Evolutionary conservation across 2,113 vertebrate genomes (phyloP).

Genomic region (Sturnira hondurensis): DNA sequence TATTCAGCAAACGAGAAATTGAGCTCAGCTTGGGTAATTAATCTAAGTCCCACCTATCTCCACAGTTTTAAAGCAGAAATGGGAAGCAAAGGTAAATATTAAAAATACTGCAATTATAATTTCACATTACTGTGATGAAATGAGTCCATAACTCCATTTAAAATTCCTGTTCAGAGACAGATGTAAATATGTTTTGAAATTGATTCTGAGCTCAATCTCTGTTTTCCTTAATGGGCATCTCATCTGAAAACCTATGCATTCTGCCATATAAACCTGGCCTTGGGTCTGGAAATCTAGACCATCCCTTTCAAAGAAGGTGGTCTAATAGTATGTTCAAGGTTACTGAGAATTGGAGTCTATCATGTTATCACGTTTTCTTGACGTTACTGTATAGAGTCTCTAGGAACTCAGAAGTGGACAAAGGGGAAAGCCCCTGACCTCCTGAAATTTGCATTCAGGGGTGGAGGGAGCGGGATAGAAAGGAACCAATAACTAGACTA

Average conservation of each 20-base stretch:
- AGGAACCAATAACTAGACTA: not conserved
- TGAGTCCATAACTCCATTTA: not conserved
- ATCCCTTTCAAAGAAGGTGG: not conserved
- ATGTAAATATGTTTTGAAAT: not conserved
- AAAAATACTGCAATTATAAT: conserved; percentile 8
- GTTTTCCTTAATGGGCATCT: not conserved
- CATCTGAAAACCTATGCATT: not conserved
- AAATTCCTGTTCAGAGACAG: not conserved
- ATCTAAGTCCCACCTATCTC: conserved; percentile 47
- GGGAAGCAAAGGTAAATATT: conserved; percentile 37
- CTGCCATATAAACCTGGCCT: not conserved
- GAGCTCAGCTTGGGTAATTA: conserved; percentile 45
- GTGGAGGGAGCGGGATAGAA: not conserved
- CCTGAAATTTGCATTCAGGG: not conserved
- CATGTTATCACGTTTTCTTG: not conserved
- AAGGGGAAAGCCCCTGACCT: not conserved
- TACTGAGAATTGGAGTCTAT: not conserved
- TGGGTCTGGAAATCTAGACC: not conserved
- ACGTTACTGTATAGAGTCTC: no score
- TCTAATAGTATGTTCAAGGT: not conserved
- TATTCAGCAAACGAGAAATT: conserved; percentile 47
- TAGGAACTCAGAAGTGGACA: not conserved
- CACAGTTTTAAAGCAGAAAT: conserved; percentile 42
- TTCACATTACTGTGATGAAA: conserved; percentile 6
- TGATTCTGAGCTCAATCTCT: not conserved